These are phyloP conservation scores for Nettapus auritus DNA, from an alignment of 2,113 vertebrate genomes.

Conservation along the genomic window DNA sequence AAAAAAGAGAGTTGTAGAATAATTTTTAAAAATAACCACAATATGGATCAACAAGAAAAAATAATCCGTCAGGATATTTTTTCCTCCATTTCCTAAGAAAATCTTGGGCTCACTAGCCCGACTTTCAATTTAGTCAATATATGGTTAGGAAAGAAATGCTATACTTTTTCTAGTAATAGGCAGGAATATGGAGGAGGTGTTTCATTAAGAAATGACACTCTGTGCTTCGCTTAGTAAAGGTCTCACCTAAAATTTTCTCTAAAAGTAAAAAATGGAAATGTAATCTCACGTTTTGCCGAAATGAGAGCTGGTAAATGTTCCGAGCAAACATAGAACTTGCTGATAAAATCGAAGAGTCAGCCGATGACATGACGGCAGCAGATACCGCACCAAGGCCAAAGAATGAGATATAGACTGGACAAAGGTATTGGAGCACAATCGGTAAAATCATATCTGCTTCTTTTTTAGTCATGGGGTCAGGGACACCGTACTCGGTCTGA, in stretches of 20 bases:
- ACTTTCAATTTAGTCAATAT: not conserved
- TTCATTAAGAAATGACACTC: not conserved
- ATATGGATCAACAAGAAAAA: not conserved
- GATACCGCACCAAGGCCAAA: slow-evolving; percentile 95
- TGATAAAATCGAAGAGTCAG: slow-evolving; percentile 96
- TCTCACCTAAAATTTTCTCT: not conserved
- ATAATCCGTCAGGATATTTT: not conserved
- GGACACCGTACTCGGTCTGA: slow-evolving; percentile 85
- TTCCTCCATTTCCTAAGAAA: not conserved
- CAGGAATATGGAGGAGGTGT: not conserved
- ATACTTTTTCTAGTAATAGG: not conserved
- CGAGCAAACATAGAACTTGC: slow-evolving; percentile 98
- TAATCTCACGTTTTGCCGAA: slow-evolving; percentile 91
- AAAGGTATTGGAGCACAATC: slow-evolving; percentile 93
- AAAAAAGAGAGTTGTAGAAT: not conserved
- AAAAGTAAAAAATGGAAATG: not conserved
- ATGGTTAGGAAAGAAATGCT: not conserved
- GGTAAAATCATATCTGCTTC: slow-evolving; percentile 96
- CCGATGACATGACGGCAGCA: slow-evolving; percentile 97
- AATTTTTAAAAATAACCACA: not conserved
- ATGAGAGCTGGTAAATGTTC: slow-evolving; percentile 96
- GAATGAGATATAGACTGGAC: slow-evolving; percentile 91
- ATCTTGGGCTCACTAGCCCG: not conserved
- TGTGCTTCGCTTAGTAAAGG: not conserved
- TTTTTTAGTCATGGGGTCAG: slow-evolving; percentile 83